Evolutionary conservation across 2,888 invertebrate genomes (phyloP).

Genomic region (Tiliacea citrago): DNA sequence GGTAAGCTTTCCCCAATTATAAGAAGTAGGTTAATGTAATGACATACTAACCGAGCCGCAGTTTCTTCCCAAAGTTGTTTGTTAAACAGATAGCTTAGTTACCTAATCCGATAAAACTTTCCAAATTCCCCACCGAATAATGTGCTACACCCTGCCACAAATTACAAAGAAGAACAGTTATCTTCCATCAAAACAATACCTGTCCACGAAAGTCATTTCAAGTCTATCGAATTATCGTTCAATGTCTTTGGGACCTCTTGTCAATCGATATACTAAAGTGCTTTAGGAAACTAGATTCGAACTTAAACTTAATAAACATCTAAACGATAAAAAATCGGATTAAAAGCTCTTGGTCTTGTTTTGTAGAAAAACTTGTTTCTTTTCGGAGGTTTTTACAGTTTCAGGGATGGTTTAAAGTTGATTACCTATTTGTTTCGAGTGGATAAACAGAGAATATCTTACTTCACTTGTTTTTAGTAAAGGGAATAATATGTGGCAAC

Average conservation of each 20-base stretch:
- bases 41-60: neutral
- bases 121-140: constrained; percentile 19
- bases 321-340: constrained; percentile 46
- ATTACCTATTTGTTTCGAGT: constrained; percentile 28
- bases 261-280: constrained; percentile 39
- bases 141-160: constrained; percentile 7
- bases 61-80: constrained; percentile 9
- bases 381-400: constrained; percentile 16
- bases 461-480: neutral
- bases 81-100: constrained; percentile 16
- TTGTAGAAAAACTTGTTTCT: constrained; percentile 14
- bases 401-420: constrained; percentile 13
- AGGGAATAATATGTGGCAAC: neutral
- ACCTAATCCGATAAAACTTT: constrained; percentile 27
- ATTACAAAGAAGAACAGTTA: constrained; percentile 42
- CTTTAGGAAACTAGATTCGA: constrained; percentile 44
- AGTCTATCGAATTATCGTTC: constrained; percentile 27
- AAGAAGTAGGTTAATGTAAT: neutral
- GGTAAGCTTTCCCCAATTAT: neutral
- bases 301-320: constrained; percentile 53
- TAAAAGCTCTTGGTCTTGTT: constrained; percentile 43
- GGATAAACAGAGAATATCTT: neutral
- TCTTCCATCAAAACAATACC: constrained; percentile 35
- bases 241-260: constrained; percentile 1
- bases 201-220: constrained; percentile 15